Evolutionary conservation across 2,888 invertebrate genomes (phyloP).

Genomic region (Cerastoderma edule): DNA sequence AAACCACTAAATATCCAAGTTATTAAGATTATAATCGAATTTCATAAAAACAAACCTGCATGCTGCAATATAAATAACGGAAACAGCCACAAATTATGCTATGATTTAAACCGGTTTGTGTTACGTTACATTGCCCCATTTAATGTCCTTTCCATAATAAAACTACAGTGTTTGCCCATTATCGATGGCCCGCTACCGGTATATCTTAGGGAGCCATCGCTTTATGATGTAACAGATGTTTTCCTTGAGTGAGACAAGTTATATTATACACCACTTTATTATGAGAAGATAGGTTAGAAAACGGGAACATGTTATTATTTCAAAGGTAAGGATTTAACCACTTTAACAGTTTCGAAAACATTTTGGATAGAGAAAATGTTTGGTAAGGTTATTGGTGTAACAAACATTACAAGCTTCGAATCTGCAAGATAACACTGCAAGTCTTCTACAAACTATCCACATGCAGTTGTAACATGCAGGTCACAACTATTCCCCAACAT

Average conservation of each 20-base stretch:
- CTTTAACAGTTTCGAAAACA: background rate
- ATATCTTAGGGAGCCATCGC: background rate
- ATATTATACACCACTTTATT: background rate
- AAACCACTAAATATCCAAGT: no score
- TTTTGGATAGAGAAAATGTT: no score
- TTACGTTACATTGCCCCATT: conserved; percentile 2
- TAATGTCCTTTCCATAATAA: conserved; percentile 9
- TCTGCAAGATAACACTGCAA: no score
- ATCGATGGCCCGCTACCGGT: background rate
- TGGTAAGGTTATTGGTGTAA: no score
- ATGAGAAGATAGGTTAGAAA: background rate
- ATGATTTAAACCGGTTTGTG: conserved; percentile 1
- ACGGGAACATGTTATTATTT: no score
- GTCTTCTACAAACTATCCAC: no score
- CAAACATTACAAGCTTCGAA: no score
- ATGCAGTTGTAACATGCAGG: no score
- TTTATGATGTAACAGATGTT: background rate
- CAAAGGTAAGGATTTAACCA: background rate
- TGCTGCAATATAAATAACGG: background rate
- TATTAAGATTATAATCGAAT: no score
- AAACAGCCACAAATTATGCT: background rate
- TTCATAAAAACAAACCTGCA: background rate
- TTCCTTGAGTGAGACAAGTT: background rate
- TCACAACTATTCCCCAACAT: no score
- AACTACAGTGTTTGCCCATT: conserved; percentile 15